phyloP scores from a whole-genome alignment of 2,797 vertebrate species.

The Poeciliopsis infans region DNA sequence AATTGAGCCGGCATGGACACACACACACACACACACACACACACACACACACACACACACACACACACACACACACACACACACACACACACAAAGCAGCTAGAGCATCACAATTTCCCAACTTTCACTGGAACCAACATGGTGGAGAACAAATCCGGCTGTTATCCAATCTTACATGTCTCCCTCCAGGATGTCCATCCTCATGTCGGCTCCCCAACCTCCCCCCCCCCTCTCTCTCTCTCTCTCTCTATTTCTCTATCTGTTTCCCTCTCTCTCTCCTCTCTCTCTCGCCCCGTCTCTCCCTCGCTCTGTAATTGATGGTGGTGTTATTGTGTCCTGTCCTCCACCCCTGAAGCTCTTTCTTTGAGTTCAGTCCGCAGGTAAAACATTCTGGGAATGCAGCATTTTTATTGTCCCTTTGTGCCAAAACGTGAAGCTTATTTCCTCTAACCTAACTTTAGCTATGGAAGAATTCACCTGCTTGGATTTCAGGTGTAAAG shows the following conservation, averaged over 20 bases:
- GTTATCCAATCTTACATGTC: conserved; percentile 69
- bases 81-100: conserved; percentile 30
- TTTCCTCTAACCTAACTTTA: conserved; percentile 40
- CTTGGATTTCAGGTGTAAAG: conserved; percentile 47
- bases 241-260: no score
- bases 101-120: conserved; percentile 2
- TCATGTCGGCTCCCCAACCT: conserved; percentile 59
- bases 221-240: conserved; percentile 23
- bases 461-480: conserved; percentile 34
- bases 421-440: conserved; percentile 9
- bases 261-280: not conserved
- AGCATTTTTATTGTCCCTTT: conserved; percentile 10
- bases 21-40: conserved; percentile 11
- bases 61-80: not conserved
- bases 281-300: no score
- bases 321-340: conserved; percentile 71
- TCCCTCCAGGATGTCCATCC: conserved; percentile 68
- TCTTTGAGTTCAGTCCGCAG: conserved; percentile 63
- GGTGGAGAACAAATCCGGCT: not conserved
- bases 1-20: conserved; percentile 44
- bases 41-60: conserved; percentile 3
- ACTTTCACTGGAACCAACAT: not conserved
- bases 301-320: conserved; percentile 69
- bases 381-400: conserved; percentile 49
- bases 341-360: conserved; percentile 58